Evolutionary conservation across 2,888 invertebrate genomes (phyloP).

Genomic region (Clistopyga incitator): DNA sequence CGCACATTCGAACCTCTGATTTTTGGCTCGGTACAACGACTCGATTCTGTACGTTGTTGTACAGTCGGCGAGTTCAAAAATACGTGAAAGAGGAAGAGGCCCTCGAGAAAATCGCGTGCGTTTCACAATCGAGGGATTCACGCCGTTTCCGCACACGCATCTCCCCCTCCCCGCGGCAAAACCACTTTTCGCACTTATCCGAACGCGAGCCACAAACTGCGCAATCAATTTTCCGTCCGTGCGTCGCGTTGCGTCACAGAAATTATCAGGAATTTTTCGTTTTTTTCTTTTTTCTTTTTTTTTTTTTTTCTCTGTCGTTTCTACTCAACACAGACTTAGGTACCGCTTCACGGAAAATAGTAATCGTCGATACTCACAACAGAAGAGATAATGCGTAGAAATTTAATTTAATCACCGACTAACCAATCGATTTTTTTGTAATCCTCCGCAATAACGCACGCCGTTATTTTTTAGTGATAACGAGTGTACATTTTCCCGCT

Average conservation of each 20-base stretch:
- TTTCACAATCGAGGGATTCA: background rate
- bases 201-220: constrained; percentile 11
- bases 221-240: constrained; percentile 34
- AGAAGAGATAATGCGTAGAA: background rate
- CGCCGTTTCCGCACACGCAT: constrained; percentile 31
- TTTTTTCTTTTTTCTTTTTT: background rate
- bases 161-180: background rate
- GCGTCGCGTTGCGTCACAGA: constrained; percentile 35
- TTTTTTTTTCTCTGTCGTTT: background rate
- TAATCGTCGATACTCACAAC: background rate
- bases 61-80: constrained; percentile 31
- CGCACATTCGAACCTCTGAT: constrained; percentile 35
- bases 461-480: too few relatives aligned
- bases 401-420: background rate
- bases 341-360: background rate
- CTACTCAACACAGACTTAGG: background rate
- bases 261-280: constrained; percentile 34
- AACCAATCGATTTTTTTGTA: too few relatives aligned
- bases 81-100: background rate
- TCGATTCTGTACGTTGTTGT: background rate
- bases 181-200: constrained; percentile 22
- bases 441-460: too few relatives aligned
- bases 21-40: constrained; percentile 58
- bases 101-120: background rate
- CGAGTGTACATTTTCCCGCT: too few relatives aligned